phyloP scores from a whole-genome alignment of 2,888 invertebrate genomes.

The Gibbula magus region DNA sequence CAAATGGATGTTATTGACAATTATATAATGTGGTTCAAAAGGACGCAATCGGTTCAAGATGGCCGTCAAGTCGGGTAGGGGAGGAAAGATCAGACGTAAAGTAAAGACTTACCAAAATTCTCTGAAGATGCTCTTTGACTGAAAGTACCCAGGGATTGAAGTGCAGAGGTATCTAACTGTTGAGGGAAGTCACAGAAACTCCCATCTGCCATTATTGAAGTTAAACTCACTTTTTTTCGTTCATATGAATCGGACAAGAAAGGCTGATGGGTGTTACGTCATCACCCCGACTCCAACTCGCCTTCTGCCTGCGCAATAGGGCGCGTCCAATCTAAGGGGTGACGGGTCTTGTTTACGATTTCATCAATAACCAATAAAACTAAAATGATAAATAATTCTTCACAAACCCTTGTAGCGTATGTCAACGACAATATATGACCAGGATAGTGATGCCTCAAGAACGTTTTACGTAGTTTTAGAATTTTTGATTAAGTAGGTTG shows the following conservation, averaged over 20 bases:
- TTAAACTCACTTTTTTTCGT: conserved; percentile 21
- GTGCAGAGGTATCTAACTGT: conserved; percentile 44
- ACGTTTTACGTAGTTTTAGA: too few species aligned
- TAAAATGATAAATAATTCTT: too few species aligned
- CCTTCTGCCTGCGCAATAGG: conserved; percentile 53
- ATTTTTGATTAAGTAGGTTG: background rate
- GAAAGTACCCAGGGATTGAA: conserved; percentile 45
- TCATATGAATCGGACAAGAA: conserved; percentile 31
- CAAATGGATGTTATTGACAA: background rate
- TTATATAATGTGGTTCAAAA: conserved; percentile 1
- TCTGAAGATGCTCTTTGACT: conserved; percentile 37
- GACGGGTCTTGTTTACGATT: background rate
- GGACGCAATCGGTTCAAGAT: conserved; percentile 8
- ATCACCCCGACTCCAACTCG: conserved; percentile 50
- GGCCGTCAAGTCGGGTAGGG: background rate
- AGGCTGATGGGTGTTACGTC: conserved; percentile 56
- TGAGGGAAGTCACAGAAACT: conserved; percentile 53
- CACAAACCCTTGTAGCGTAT: too few species aligned
- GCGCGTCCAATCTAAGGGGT: conserved; percentile 33
- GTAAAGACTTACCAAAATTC: conserved; percentile 40
- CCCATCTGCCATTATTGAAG: conserved; percentile 52
- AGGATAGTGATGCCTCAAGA: too few species aligned
- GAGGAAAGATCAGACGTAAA: background rate
- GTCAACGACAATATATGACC: too few species aligned
- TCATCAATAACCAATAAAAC: background rate